Base-by-base conservation (phyloP, 2,113 vertebrate species). In the Forbesichthys papilliferus region DNA sequence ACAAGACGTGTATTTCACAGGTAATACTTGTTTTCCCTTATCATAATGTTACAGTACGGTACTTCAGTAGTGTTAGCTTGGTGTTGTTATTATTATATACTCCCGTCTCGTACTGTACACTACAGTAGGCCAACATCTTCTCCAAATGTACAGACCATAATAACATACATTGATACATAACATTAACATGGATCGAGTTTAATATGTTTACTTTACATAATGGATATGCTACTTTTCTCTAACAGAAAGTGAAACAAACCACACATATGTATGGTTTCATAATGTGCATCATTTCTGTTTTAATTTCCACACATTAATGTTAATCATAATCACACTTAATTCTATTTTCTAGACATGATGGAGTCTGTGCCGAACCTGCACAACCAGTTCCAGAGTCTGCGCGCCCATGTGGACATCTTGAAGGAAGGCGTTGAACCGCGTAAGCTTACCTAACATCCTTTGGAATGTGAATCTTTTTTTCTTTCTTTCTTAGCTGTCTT, bases 371-470 rank as follows among this genome's bases (percentile, higher is more conserved):
- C 93, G 88, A 96, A 92, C 87, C 67, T 96, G 65, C 84, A 93
- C 79, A 90, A 89, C 91, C 85, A 94, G 70, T 94, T 92, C 57
- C 93, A 95, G 61, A 94, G 92, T 48, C 89, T 98, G 18, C 60
- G 83, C 5, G 91, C 84, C 67, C 95, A 94, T 72, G 82, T 92
- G 46, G 95, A 98, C 63, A 69, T 91, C 11, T 84, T 98, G 68
- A 95, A 90, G 56, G 95, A 96, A 66, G 91, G 90, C 48, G 87
- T 91, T 2, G 95, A 97, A 68, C 92, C 79, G 69, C 91, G 96
- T 98, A 91, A 96, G 96, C 95, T 82, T 65, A 18, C 59, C 71
- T 56, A 18, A 12, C 20, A 7, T 5, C 14, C 27, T 61, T 36
- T 34, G 68, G 11, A 68, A 64, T 79, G 66, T 82, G 57, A 0